Conservation (phyloP, 2,888 invertebrate genomes). For the Agrotis ipsilon region DNA sequence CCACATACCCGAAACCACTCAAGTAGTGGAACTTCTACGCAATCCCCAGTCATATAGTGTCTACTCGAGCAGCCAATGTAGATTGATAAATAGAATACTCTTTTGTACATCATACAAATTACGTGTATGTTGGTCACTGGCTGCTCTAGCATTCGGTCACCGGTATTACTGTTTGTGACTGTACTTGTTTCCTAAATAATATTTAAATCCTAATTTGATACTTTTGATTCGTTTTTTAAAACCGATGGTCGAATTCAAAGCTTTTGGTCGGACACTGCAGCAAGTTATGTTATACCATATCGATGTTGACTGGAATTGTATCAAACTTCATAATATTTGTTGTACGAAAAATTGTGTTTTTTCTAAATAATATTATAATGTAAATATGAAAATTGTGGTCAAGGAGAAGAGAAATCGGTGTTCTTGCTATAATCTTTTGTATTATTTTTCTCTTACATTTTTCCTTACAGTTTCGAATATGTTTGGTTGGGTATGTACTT, state of each 20-base stretch:
- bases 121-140: too few species aligned
- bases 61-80: too few species aligned
- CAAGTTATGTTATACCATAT: constrained; percentile 59
- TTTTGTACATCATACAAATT: too few species aligned
- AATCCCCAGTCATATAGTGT: too few species aligned
- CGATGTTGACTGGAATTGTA: constrained; percentile 64
- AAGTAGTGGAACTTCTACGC: too few species aligned
- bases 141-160: too few species aligned
- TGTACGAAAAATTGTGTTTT: constrained; percentile 69
- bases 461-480: background rate
- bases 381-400: constrained; percentile 70
- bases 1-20: too few species aligned
- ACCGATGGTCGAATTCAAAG: background rate
- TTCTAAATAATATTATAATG: constrained; percentile 65
- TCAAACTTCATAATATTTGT: constrained; percentile 59
- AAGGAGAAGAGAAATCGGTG: constrained; percentile 62
- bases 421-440: constrained; percentile 60
- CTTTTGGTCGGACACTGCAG: constrained; percentile 32
- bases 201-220: background rate
- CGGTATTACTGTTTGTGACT: too few species aligned
- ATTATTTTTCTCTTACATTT: constrained; percentile 42
- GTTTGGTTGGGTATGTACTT: too few species aligned
- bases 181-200: too few species aligned
- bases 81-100: too few species aligned
- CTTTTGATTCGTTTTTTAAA: background rate